Evolutionary conservation across 2,113 vertebrate species (phyloP).

Genomic region (Bagarius yarrelli): DNA sequence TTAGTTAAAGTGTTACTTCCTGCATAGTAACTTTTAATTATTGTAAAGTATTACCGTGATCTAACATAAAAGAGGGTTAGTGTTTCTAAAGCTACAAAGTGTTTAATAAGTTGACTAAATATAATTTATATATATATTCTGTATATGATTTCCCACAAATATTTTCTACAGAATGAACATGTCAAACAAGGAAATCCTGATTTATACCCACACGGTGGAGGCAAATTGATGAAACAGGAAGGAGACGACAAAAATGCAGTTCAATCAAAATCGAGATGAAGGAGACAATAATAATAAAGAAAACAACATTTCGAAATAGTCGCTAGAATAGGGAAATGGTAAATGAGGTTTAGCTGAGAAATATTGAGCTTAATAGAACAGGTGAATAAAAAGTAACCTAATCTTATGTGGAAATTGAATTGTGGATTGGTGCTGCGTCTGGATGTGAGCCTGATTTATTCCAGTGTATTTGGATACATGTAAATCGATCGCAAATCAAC

Average conservation of each 20-base stretch:
- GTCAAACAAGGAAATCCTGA: neutral
- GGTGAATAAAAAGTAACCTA: neutral
- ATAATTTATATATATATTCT: too few relatives aligned
- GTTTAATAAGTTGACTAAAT: too few relatives aligned
- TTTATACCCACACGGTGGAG: neutral
- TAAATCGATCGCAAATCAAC: neutral
- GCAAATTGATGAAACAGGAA: neutral
- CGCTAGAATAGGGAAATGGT: neutral
- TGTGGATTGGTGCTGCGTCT: neutral
- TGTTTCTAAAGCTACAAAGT: too few relatives aligned
- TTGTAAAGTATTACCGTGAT: too few relatives aligned
- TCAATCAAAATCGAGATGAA: neutral
- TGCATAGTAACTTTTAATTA: too few relatives aligned
- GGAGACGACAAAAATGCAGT: neutral
- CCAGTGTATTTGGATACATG: neutral
- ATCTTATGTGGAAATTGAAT: neutral
- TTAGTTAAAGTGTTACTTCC: too few relatives aligned
- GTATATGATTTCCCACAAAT: neutral
- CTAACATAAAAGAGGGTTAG: too few relatives aligned
- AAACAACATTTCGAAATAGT: neutral
- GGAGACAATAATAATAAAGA: neutral
- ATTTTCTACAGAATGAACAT: neutral
- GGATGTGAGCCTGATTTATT: neutral
- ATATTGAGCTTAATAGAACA: neutral
- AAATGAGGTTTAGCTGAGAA: neutral